phyloP scores from a whole-genome alignment of 64 coral and sea anemone species.

The Stylophora pistillata region DNA sequence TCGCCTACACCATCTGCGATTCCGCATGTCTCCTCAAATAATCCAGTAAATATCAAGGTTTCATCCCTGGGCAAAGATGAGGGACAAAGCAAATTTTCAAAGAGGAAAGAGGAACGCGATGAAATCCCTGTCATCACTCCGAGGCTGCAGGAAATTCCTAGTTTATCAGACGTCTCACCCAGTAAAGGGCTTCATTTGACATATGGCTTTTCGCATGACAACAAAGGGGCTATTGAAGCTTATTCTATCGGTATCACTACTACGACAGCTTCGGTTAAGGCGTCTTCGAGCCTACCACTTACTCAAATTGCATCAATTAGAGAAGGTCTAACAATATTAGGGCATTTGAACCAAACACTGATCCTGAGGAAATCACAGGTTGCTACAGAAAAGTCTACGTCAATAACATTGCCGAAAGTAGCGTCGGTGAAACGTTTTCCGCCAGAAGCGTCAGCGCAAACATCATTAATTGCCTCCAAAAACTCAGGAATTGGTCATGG shows the following conservation, averaged over 20 bases:
- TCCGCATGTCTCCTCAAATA: neutral
- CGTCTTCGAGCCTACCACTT: neutral
- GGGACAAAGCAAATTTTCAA: neutral
- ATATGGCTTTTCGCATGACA: neutral
- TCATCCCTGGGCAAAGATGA: neutral
- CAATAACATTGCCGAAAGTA: no score
- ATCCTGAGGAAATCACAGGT: no score
- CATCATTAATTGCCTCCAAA: no score
- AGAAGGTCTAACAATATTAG: neutral
- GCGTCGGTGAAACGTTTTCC: no score
- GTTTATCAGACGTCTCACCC: neutral
- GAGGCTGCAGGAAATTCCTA: constrained; percentile 7
- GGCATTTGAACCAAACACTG: neutral
- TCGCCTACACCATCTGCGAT: neutral
- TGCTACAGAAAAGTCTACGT: no score
- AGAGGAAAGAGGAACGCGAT: neutral
- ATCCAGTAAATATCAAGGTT: neutral
- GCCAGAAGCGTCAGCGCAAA: no score
- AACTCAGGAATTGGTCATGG: no score
- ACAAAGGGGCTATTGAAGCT: neutral
- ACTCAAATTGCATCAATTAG: neutral
- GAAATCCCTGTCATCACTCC: neutral
- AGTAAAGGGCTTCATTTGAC: neutral
- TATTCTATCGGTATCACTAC: neutral
- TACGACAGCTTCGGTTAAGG: neutral